Conservation (phyloP, 1,140 invertebrate species). For the Listronotus bonariensis region DNA sequence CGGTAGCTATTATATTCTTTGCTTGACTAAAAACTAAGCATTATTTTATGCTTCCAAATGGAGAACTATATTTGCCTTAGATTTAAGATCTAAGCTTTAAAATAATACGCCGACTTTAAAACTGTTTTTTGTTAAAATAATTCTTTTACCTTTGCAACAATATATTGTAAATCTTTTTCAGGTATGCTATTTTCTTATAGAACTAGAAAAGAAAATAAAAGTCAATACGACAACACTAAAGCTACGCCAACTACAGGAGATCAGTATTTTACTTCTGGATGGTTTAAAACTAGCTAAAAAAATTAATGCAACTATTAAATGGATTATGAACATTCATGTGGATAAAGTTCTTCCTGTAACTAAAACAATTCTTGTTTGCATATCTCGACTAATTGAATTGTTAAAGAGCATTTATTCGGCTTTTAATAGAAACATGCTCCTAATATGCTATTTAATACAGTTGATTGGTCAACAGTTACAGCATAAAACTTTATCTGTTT, state of each 20-base stretch:
- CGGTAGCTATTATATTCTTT: no score
- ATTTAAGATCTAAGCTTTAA: no score
- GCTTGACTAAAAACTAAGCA: no score
- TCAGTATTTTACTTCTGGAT: conserved; percentile 66
- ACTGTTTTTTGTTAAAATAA: no score
- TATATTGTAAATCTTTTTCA: no score
- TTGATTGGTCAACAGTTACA: conserved; percentile 73
- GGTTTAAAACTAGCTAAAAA: conserved; percentile 67
- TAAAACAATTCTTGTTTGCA: conserved; percentile 72
- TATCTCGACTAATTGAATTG: conserved; percentile 83
- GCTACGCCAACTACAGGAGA: conserved; percentile 66
- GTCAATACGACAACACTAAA: conserved; percentile 60
- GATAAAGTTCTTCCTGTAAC: conserved; percentile 75
- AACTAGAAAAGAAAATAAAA: conserved; percentile 63
- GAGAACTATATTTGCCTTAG: no score
- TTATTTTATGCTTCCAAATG: no score
- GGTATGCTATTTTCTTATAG: conserved; percentile 65
- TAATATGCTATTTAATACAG: conserved; percentile 64
- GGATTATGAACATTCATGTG: conserved; percentile 82
- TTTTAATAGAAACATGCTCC: conserved; percentile 64
- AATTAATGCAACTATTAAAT: conserved; percentile 67
- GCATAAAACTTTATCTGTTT: conserved; percentile 66
- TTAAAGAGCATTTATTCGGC: conserved; percentile 76
- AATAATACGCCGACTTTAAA: no score
- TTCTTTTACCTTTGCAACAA: no score